Conservation (phyloP, 2,113 vertebrate species). For the Phasianus colchicus region DNA sequence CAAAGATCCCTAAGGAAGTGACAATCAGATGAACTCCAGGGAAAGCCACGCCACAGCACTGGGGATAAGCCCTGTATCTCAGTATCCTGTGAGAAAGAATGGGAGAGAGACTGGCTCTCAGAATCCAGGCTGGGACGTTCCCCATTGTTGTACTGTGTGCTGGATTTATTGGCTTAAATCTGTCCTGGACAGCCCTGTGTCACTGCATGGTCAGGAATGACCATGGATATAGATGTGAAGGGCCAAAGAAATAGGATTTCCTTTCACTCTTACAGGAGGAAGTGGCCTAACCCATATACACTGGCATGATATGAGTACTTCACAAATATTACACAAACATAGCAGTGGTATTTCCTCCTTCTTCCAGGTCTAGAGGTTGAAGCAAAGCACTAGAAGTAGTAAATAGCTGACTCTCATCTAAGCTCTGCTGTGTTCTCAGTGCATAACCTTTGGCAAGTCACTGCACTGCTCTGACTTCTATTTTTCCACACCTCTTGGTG, state of each 20-base stretch:
- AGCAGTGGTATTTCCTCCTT: conserved; percentile 40
- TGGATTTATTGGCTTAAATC: background rate
- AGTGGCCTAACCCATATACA: background rate
- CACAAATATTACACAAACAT: conserved; percentile 13
- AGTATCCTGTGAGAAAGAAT: background rate
- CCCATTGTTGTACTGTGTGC: background rate
- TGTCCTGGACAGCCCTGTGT: background rate
- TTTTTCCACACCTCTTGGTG: background rate
- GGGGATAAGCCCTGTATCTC: background rate
- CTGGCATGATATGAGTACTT: background rate
- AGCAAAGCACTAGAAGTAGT: background rate
- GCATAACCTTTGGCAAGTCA: background rate
- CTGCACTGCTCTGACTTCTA: background rate
- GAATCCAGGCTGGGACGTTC: background rate
- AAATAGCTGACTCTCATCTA: background rate
- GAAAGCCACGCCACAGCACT: background rate
- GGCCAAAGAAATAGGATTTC: background rate
- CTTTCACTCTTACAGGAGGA: background rate
- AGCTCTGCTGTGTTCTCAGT: background rate
- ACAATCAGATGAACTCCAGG: background rate
- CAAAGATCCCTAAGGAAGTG: background rate
- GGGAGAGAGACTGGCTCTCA: background rate
- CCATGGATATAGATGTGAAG: background rate
- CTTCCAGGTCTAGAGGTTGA: background rate
- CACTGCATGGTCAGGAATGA: background rate